A percentile compares a stretch with the other conserved stretches of the same genome.
Evolutionary conservation across 2,113 vertebrate species (phyloP).

Genomic region (Callorhinus ursinus): DNA sequence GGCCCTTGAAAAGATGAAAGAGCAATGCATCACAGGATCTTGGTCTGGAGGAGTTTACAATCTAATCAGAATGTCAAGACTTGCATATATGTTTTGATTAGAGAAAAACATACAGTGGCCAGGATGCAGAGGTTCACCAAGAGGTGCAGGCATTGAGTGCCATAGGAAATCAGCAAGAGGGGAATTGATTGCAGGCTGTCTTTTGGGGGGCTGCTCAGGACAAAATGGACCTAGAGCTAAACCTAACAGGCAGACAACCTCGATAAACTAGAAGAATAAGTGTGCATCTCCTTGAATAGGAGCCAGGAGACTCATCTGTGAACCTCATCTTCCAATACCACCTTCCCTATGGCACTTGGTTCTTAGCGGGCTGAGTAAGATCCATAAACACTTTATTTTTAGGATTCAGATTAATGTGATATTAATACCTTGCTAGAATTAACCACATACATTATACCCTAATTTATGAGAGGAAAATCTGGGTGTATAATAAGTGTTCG

Average conservation of each 20-base stretch:
- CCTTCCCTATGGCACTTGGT: slow-evolving; percentile 28
- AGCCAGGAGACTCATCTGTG: not conserved
- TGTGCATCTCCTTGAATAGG: not conserved
- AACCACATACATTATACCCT: slow-evolving; percentile 49
- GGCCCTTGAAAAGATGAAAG: not conserved
- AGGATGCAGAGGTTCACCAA: not conserved
- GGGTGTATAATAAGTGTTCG: not conserved
- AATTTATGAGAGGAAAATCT: slow-evolving; percentile 62
- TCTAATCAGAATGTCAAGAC: not conserved
- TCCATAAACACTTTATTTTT: slow-evolving; percentile 70
- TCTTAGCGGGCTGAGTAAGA: slow-evolving; percentile 40
- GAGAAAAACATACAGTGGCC: not conserved
- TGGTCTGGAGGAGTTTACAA: not conserved
- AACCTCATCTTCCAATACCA: not conserved
- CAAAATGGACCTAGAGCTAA: not conserved
- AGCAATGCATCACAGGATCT: not conserved
- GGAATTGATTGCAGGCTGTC: accelerated
- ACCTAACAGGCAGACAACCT: not conserved
- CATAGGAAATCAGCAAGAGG: not conserved
- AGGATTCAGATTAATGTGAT: slow-evolving; percentile 63
- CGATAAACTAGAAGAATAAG: not conserved
- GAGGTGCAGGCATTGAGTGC: not conserved
- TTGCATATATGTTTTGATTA: not conserved
- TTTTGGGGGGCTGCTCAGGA: not conserved
- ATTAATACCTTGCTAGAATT: slow-evolving; percentile 66